Conservation (phyloP, 2,113 vertebrate species). For the Ifrita kowaldi region DNA sequence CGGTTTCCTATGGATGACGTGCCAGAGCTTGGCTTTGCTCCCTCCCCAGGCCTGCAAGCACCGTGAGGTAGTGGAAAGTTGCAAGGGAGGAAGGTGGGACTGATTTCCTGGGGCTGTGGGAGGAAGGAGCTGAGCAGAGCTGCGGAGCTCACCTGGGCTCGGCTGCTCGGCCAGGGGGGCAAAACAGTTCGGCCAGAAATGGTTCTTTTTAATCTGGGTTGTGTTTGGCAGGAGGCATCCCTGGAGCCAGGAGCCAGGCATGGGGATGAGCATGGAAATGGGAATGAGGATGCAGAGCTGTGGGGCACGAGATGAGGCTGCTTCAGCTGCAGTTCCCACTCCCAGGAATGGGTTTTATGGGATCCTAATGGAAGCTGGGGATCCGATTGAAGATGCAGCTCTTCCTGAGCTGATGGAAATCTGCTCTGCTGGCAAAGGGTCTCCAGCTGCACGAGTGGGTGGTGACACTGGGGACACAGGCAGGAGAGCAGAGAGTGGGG, state of each 20-base stretch:
- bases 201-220: neutral
- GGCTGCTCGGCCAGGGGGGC: fast-evolving
- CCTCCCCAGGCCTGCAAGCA: neutral
- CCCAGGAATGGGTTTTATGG: neutral
- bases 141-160: neutral
- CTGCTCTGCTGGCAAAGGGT: neutral
- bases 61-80: neutral
- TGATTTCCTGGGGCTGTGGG: neutral
- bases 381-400: neutral
- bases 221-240: fast-evolving
- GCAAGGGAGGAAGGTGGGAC: neutral
- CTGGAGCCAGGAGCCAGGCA: neutral
- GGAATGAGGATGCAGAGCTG: neutral
- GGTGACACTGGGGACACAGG: neutral
- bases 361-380: fast-evolving
- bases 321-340: neutral
- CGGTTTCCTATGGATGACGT: fast-evolving
- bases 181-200: neutral
- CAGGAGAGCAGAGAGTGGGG: neutral
- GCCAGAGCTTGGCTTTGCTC: neutral
- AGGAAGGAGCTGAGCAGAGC: neutral
- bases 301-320: neutral
- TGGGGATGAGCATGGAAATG: neutral
- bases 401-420: neutral
- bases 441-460: neutral